Conservation (phyloP, 2,888 invertebrate species). For the Orthonychiurus folsomi region DNA sequence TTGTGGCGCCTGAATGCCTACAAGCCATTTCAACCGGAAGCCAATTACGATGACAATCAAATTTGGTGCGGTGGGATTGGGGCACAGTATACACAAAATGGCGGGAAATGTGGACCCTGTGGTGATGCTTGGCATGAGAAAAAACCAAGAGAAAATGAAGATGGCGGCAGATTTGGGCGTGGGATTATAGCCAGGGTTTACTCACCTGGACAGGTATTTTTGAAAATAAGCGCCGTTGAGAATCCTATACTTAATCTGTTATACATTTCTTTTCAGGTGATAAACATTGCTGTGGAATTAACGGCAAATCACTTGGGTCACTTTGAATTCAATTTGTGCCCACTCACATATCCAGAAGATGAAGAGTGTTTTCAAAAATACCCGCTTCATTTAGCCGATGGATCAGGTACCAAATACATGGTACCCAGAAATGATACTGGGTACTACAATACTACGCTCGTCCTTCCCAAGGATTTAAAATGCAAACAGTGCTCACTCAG, state of each 20-base stretch:
- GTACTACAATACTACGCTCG: constrained; percentile 4
- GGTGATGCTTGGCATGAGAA: constrained; percentile 20
- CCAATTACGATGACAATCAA: constrained; percentile 31
- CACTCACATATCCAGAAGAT: constrained; percentile 34
- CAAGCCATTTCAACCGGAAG: constrained; percentile 15
- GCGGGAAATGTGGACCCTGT: constrained; percentile 24
- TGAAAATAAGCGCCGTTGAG: too few species aligned
- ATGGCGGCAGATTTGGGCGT: constrained; percentile 20
- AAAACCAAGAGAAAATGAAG: constrained; percentile 24
- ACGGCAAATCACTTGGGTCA: constrained; percentile 43
- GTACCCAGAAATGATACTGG: neutral
- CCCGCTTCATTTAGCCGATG: constrained; percentile 13
- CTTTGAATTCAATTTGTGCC: constrained; percentile 43
- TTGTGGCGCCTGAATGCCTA: constrained; percentile 29
- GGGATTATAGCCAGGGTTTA: constrained; percentile 23
- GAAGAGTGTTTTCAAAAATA: constrained; percentile 41
- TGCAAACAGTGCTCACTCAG: constrained; percentile 13
- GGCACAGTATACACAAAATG: constrained; percentile 7
- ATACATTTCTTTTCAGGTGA: constrained; percentile 22
- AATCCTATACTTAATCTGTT: too few species aligned
- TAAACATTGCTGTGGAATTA: constrained; percentile 42
- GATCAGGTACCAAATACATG: constrained; percentile 3
- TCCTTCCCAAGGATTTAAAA: constrained; percentile 3
- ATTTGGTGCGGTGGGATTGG: constrained; percentile 28
- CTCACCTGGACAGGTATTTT: constrained; percentile 20